Evolutionary conservation across 2,797 vertebrate species (phyloP).

Genomic region (Prionace glauca): DNA sequence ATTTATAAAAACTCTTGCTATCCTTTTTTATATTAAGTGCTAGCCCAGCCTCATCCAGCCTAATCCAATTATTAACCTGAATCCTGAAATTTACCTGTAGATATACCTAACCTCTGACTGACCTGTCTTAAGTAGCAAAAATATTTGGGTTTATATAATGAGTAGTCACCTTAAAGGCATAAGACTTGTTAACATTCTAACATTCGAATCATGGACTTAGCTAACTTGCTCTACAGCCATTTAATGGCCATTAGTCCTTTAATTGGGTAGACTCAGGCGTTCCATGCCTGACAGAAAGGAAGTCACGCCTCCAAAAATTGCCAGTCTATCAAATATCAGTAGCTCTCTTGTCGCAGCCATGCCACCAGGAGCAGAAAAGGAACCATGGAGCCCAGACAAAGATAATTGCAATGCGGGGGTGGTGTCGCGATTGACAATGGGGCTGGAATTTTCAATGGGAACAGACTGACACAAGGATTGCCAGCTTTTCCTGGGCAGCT

Average conservation of each 20-base stretch:
- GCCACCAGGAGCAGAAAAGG: too few species aligned
- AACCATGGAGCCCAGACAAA: neutral
- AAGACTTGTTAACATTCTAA: neutral
- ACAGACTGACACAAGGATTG: neutral
- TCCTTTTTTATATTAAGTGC: too few species aligned
- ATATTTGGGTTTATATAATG: neutral
- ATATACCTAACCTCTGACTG: neutral
- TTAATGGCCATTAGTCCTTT: neutral
- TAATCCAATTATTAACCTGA: neutral
- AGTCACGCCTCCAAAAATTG: neutral
- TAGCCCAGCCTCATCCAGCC: too few species aligned
- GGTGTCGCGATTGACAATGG: neutral
- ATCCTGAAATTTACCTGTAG: neutral
- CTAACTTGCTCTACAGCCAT: neutral
- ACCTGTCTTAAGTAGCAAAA: neutral
- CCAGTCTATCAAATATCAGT: too few species aligned
- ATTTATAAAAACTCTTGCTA: too few species aligned
- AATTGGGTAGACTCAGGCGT: neutral
- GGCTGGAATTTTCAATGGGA: neutral
- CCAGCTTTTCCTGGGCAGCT: too few species aligned
- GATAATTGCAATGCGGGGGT: neutral
- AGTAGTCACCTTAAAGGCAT: neutral
- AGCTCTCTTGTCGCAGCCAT: too few species aligned
- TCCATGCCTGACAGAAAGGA: neutral
- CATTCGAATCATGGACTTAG: neutral